Evolutionary conservation across 2,797 vertebrate species (phyloP).

Genomic region (Gila robusta): DNA sequence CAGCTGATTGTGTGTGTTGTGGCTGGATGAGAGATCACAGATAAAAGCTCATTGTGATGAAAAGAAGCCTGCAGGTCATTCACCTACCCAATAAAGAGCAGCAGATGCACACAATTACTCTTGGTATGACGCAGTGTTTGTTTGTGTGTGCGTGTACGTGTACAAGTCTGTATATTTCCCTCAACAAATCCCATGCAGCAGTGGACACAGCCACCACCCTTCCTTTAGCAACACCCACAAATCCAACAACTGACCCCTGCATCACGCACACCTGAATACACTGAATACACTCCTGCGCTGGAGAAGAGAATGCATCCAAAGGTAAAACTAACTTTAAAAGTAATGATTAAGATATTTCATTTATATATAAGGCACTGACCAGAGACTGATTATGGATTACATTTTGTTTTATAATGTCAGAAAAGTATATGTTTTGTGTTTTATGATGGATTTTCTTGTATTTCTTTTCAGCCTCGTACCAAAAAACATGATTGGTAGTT

Average conservation of each 20-base stretch:
- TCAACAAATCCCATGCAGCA: slow-evolving; percentile 18
- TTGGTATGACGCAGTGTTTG: slow-evolving; percentile 55
- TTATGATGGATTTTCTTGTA: background rate
- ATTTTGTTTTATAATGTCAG: background rate
- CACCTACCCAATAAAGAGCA: slow-evolving; percentile 73
- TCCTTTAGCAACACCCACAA: slow-evolving; percentile 25
- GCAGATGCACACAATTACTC: slow-evolving; percentile 75
- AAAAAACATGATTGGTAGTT: background rate
- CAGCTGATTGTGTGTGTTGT: slow-evolving; percentile 46
- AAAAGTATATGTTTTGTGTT: background rate
- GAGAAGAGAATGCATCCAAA: slow-evolving; percentile 44
- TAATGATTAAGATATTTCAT: background rate
- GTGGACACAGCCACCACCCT: slow-evolving; percentile 27
- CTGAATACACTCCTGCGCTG: slow-evolving; percentile 4
- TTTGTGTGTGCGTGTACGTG: slow-evolving; percentile 40
- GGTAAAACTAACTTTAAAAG: slow-evolving; percentile 40
- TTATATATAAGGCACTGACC: background rate
- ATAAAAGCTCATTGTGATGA: slow-evolving; percentile 65
- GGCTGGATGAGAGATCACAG: slow-evolving; percentile 57
- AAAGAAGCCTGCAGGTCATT: slow-evolving; percentile 72
- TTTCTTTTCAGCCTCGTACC: background rate
- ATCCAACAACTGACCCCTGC: slow-evolving; percentile 26
- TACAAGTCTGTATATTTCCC: slow-evolving; percentile 23
- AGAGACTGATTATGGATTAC: background rate
- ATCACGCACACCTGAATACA: slow-evolving; percentile 38